Evolutionary conservation across 2,888 invertebrate genomes (phyloP).

Genomic region (Gryllus longicercus): DNA sequence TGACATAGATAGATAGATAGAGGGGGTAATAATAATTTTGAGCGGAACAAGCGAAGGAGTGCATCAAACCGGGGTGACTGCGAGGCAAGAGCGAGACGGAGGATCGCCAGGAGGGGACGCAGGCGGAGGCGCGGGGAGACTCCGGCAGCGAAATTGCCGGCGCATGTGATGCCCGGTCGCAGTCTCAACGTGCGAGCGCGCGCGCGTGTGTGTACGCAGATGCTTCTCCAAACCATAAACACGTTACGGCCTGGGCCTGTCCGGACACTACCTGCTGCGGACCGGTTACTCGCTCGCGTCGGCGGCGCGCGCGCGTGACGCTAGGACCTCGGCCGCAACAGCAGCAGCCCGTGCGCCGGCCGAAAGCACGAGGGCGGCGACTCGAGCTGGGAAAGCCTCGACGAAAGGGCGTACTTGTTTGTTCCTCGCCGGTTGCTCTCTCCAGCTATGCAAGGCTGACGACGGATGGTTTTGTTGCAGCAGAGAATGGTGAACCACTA

Average conservation of each 20-base stretch:
- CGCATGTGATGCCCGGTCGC: neutral
- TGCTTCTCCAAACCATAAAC: constrained; percentile 3
- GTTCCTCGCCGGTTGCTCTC: no score
- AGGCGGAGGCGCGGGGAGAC: neutral
- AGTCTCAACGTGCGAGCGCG: neutral
- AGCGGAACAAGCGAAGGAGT: neutral
- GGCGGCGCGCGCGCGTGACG: neutral
- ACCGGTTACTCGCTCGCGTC: neutral
- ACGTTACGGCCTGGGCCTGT: neutral
- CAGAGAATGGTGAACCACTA: no score
- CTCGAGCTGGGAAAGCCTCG: no score
- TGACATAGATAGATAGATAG: no score
- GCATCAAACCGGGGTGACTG: neutral
- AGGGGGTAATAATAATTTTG: neutral
- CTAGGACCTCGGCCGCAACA: neutral
- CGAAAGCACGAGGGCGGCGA: no score
- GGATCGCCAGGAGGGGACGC: no score
- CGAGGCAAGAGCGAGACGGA: no score
- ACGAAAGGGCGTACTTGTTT: no score
- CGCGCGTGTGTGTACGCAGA: neutral
- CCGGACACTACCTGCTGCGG: neutral
- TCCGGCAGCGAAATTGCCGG: neutral
- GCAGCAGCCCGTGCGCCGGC: no score
- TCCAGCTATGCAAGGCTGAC: no score
- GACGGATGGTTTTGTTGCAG: no score